Percentiles rank a stretch among this genome's conserved stretches.
These are phyloP conservation scores for Aythya fuligula DNA, from an alignment of 2,797 vertebrate genomes.

Conservation along the genomic window DNA sequence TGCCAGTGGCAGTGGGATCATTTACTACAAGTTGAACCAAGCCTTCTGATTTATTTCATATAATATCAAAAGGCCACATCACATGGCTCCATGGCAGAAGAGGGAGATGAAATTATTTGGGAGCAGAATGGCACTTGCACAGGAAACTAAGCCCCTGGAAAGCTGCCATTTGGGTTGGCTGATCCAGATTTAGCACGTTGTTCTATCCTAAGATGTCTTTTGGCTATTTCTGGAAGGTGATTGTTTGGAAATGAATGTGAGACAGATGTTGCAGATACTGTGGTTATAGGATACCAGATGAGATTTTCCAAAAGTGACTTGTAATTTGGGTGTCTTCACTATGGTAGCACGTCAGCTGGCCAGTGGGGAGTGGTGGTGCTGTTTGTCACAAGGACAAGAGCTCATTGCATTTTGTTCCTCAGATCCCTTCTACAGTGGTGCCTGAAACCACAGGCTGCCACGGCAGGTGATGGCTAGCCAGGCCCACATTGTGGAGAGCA, in stretches of 20 bases:
- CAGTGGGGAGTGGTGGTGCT: rapidly evolving
- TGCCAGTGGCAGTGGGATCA: rapidly evolving
- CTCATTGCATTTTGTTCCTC: neutral
- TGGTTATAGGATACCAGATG: neutral
- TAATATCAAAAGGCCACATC: neutral
- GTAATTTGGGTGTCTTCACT: neutral
- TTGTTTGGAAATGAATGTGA: neutral
- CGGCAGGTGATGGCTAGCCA: neutral
- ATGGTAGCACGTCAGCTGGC: rapidly evolving
- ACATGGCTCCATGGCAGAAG: rapidly evolving
- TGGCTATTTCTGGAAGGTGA: neutral
- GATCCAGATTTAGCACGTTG: neutral
- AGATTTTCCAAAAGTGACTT: neutral
- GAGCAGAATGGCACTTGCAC: neutral
- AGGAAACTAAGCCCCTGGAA: neutral
- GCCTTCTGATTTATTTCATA: neutral
- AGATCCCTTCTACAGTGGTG: rapidly evolving
- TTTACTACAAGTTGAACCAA: neutral
- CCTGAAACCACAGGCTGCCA: rapidly evolving
- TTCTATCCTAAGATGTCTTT: neutral
- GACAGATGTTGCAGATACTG: neutral
- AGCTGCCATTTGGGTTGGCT: neutral
- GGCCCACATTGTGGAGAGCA: neutral
- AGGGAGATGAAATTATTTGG: neutral
- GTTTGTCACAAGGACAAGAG: neutral